Percentiles rank a stretch among this genome's conserved stretches.
These are phyloP conservation scores for Crax fasciolata DNA, from an alignment of 2,797 vertebrate species.

Conservation along the genomic window DNA sequence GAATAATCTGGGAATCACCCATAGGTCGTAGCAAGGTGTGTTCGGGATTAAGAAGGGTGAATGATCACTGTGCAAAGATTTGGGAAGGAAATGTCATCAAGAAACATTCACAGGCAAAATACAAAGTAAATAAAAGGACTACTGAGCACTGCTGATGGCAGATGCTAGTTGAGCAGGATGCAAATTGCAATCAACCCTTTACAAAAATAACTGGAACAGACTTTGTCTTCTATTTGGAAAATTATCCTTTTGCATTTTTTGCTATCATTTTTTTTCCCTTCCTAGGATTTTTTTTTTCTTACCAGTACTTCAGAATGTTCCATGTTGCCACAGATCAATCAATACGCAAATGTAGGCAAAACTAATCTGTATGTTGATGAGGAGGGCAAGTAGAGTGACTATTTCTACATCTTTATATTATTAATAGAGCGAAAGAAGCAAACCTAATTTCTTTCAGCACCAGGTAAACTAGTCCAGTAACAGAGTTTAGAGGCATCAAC, in stretches of 20 bases:
- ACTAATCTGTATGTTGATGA: background rate
- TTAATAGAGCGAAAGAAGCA: background rate
- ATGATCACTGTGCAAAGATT: background rate
- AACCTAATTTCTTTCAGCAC: background rate
- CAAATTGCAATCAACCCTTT: constrained; percentile 78
- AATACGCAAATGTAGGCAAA: background rate
- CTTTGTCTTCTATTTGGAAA: constrained; percentile 70
- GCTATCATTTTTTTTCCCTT: background rate
- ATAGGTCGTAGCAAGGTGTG: background rate
- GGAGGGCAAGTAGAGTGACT: background rate
- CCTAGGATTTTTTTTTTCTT: background rate
- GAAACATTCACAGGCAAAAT: constrained; percentile 71
- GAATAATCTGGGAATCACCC: background rate
- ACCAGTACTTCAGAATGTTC: background rate
- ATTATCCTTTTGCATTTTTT: constrained; percentile 44
- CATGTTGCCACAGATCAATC: background rate
- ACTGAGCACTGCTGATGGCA: constrained; percentile 62
- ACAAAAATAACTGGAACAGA: constrained; percentile 79
- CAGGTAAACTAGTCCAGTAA: background rate
- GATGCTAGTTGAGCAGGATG: constrained; percentile 74
- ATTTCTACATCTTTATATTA: background rate
- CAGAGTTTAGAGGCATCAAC: background rate
- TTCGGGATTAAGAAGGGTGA: background rate
- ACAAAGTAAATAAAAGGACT: background rate
- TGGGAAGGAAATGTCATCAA: constrained; percentile 71